Evolutionary conservation across 2,797 vertebrate species (phyloP), one percentile per base, ranked within the genome.

Genomic region (Alca torda): DNA sequence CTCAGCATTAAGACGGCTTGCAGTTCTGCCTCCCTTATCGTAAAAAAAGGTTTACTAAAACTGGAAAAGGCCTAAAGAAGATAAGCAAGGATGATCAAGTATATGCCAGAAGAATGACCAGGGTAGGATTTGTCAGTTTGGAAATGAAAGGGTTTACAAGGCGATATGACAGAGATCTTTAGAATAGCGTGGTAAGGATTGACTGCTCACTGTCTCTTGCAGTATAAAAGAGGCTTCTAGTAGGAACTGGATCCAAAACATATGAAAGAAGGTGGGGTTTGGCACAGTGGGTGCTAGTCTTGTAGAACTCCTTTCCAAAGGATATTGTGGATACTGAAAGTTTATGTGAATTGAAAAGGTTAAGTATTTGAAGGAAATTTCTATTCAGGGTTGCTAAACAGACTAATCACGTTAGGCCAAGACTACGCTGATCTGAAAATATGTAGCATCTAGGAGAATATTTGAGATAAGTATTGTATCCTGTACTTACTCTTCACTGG

Each of bases 371-470:
- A 18, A 69, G 25, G 35, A 76, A 88, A 86, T 3, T 48, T 43
- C 5, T 20, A 6, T 77, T 83, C n/a, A 35, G 31, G 4, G 6
- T 25, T 93, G 46, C 60, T 67, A 54, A 87, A 37, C 1, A 16
- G 48, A 41, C 28, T 59, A 41, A 75, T 46, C 30, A 15, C 23
- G 2, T 50, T 45, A 53, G 21, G 25, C 13, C 69, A 61, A 69
- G 46, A 46, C 16, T 35, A 21, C 0, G 0, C 10, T 0, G 0
- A 64, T 64, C 54, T 67, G 39, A 74, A 87, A 90, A 63, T 25
- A 70, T 2, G 14, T 21, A 6, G 30, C 5, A 1, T 11, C 53
- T 75, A 37, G 37, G 17, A 84, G 17, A 86, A 23, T 60, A 76
- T 43, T 39, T 81, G 41, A 48, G 37, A 25, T 37, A 63, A 87